Base-by-base conservation (phyloP, 2,888 invertebrate genomes). In the Bellardia pandia region DNA sequence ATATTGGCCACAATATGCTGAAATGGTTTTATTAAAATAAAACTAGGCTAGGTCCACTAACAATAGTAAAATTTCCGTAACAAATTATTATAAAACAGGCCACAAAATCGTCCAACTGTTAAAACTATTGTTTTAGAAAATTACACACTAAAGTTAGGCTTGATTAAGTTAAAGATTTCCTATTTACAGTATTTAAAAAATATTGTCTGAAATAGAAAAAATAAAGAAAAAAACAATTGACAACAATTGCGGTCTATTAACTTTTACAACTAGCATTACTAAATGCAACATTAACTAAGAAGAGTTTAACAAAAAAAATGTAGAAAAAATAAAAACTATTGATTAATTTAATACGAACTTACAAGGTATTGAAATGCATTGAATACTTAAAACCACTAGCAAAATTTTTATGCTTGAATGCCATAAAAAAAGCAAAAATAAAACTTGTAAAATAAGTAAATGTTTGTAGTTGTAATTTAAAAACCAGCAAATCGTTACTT, bases 151-250 rank as follows among this genome's bases (percentile, higher is more conserved):
- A 64, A 71, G 78, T 68, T 53, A 85, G 33, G 75, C 85, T 75
- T 79, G 79, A 85, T 79, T 85, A 68, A 80, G 56, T 75, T 53
- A 45, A 64, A 75, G 37, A 60, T 69, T 75, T 75, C 66, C 74
- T 78, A 74, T 74, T 68, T 71, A 37, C 48, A 60, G 14, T 14
- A 72, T 16, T 53, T 8, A 11, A 66, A 66, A 51, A 51, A 42
- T 5, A 48, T 37, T 37, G 9, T 82, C 33, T 69, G 56, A 11
- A 30, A 60, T 8, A 58, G 33, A 68, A 33, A 66, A 64, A 68
- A 30, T 9, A 60, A 33, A 58, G 11, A 40, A 66, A 66, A 66
- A 33, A 56, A 56, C 60, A 76, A 64, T 76, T 83, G 83, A 82
- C 82, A 76, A 53, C 30, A 53, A 53, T 33, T 53, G 77, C 77